These are phyloP conservation scores for Eremobia ochroleuca DNA, from an alignment of 2,888 invertebrate genomes.

Conservation along the genomic window DNA sequence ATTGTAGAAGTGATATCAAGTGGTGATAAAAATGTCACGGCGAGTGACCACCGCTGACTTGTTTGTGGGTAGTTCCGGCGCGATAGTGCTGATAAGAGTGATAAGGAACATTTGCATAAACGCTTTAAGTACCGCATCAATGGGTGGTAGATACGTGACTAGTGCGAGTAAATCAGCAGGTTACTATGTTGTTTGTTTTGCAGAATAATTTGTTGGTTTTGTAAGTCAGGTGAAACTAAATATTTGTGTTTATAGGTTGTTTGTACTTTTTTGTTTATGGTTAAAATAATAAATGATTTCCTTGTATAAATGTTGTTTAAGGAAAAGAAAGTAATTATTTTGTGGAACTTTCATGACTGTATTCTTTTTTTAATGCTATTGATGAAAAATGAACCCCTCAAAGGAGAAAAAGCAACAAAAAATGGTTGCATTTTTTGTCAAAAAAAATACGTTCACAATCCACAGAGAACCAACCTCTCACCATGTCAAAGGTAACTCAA, in stretches of 20 bases:
- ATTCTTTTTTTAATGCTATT: background rate
- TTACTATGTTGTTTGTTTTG: conserved; percentile 16
- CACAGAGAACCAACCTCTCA: conserved; percentile 37
- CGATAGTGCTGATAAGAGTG: conserved; percentile 49
- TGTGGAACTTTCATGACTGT: background rate
- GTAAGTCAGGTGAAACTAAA: background rate
- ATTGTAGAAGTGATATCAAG: conserved; percentile 38
- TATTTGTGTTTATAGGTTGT: background rate
- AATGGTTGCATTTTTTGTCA: background rate
- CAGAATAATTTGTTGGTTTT: background rate
- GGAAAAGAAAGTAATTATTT: background rate
- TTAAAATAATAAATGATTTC: background rate
- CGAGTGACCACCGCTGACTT: conserved; percentile 59
- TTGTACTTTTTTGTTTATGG: background rate
- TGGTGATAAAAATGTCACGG: conserved; percentile 61
- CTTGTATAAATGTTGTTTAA: background rate
- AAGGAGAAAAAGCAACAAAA: background rate
- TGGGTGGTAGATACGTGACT: conserved; percentile 43
- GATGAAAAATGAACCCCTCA: background rate
- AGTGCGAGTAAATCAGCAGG: conserved; percentile 35
- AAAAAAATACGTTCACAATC: conserved; percentile 31
- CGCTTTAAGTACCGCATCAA: conserved; percentile 53
- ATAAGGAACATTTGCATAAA: conserved; percentile 58
- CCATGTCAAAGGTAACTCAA: conserved; percentile 51
- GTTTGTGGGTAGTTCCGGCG: conserved; percentile 59